Evolutionary conservation across 2,113 vertebrate genomes (phyloP).

Genomic region (Tragulus kanchil): DNA sequence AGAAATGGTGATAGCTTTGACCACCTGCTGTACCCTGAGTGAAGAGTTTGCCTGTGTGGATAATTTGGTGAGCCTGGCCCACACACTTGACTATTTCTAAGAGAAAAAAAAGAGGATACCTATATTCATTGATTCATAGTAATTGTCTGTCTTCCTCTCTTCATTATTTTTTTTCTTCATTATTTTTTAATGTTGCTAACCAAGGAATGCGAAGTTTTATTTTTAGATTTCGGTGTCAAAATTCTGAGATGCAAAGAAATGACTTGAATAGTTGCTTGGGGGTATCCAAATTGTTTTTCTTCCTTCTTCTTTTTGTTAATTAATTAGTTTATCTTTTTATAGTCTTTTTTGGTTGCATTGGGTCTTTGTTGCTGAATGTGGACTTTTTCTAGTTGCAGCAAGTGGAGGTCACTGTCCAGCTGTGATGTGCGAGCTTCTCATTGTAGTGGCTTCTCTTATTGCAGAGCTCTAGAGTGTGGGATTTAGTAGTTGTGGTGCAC

Average conservation of each 20-base stretch:
- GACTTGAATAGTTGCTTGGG: not conserved
- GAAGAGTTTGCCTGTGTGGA: conserved; percentile 70
- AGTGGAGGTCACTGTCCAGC: not conserved
- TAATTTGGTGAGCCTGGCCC: conserved; percentile 65
- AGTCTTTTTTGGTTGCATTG: not conserved
- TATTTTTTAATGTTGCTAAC: not conserved
- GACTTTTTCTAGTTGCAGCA: not conserved
- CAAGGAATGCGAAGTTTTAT: not conserved
- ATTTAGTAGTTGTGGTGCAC: not conserved
- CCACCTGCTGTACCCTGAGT: conserved; percentile 53
- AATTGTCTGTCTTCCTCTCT: not conserved
- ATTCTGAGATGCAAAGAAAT: not conserved
- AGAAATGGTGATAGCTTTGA: conserved; percentile 26
- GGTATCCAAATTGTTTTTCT: not conserved
- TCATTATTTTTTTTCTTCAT: not conserved
- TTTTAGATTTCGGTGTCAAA: not conserved
- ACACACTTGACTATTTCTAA: not conserved
- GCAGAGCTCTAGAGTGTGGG: not conserved
- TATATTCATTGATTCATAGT: not conserved
- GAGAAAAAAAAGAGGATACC: not conserved
- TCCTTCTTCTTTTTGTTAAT: not conserved
- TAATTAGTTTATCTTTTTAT: too few relatives aligned
- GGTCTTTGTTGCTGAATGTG: not conserved
- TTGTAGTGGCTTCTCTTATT: not conserved
- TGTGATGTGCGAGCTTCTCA: not conserved